These are phyloP conservation scores for Yasuhikotakia modesta DNA, from an alignment of 2,797 vertebrate species.

Conservation along the genomic window DNA sequence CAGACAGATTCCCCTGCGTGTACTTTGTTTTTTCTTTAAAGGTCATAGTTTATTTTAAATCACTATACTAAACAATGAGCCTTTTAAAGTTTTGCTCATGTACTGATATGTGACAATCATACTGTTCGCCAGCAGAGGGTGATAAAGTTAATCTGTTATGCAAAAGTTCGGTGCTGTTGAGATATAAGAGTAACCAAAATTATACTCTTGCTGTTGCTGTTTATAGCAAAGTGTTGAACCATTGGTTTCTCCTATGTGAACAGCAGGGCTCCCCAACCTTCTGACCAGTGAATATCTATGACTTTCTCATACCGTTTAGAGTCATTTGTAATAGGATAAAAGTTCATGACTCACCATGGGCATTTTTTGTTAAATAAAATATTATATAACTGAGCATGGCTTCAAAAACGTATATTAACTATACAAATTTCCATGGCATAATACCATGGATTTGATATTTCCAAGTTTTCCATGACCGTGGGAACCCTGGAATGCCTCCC, in stretches of 20 bases:
- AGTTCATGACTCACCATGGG: too few relatives aligned
- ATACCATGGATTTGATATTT: neutral
- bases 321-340: too few relatives aligned
- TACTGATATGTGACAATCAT: neutral
- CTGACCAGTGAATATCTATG: neutral
- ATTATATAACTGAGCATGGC: neutral
- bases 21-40: neutral
- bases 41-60: conserved; percentile 6
- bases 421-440: neutral
- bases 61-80: neutral
- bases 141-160: neutral
- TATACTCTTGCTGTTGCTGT: neutral
- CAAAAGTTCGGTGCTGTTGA: neutral
- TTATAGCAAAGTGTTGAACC: neutral
- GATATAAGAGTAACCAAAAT: neutral
- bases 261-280: too few relatives aligned
- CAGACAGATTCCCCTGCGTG: neutral
- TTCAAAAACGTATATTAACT: neutral
- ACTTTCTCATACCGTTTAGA: neutral
- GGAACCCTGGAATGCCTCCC: neutral
- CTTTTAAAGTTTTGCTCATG: neutral
- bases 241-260: too few relatives aligned
- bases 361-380: too few relatives aligned
- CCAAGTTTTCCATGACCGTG: neutral
- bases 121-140: conserved; percentile 40